Evolutionary conservation across 2,113 vertebrate species (phyloP).

Genomic region (Mixornis gularis): DNA sequence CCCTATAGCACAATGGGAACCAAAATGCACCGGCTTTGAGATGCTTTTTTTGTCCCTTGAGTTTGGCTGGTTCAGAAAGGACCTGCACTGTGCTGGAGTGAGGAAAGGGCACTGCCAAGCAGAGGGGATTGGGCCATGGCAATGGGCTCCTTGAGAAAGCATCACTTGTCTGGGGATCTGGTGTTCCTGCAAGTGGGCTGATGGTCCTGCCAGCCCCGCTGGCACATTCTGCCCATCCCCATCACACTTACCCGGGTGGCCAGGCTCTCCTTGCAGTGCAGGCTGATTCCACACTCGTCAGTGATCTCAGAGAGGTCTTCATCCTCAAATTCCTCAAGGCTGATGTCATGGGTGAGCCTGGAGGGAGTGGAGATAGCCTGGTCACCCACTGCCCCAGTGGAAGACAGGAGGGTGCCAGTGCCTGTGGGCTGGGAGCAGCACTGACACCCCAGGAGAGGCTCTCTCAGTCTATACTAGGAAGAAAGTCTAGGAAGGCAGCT

Average conservation of each 20-base stretch:
- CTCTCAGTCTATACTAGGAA: background rate
- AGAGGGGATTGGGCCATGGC: background rate
- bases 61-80: background rate
- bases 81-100: background rate
- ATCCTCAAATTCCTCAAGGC: slow-evolving; percentile 96
- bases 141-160: background rate
- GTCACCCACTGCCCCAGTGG: background rate
- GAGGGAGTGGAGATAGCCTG: background rate
- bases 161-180: background rate
- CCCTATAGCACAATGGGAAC: background rate
- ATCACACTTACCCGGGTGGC: slow-evolving; percentile 77
- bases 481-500: background rate
- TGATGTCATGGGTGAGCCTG: slow-evolving; percentile 98
- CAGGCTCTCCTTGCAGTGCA: slow-evolving; percentile 87
- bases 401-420: background rate
- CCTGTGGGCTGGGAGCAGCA: background rate
- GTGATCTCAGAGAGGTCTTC: slow-evolving; percentile 97
- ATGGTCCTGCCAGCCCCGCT: background rate
- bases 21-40: background rate
- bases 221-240: background rate
- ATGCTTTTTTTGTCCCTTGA: background rate
- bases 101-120: background rate
- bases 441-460: rapidly evolving
- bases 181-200: background rate
- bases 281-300: slow-evolving; percentile 89